phyloP scores from a whole-genome alignment of 2,888 invertebrate species.

The Cylloceria caligata region DNA sequence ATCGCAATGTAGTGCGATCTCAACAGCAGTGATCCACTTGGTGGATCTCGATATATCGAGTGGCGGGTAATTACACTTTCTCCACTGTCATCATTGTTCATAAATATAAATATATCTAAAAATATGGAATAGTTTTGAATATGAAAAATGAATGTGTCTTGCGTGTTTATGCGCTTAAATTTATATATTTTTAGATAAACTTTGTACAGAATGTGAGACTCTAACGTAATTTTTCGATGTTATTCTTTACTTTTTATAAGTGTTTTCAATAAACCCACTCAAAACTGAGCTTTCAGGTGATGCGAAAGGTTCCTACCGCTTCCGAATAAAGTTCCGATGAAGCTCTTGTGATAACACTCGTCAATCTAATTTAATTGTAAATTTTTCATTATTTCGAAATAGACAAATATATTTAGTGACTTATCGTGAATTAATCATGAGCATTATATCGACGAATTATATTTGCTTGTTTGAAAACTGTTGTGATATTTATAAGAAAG shows the following conservation, averaged over 20 bases:
- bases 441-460: no score
- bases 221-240: background rate
- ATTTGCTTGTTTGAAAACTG: background rate
- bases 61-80: background rate
- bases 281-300: background rate
- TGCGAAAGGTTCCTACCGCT: background rate
- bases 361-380: background rate
- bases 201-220: background rate
- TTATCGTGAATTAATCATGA: no score
- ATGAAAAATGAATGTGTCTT: background rate
- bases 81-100: constrained; percentile 14
- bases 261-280: background rate
- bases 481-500: background rate
- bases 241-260: background rate
- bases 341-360: background rate
- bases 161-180: background rate
- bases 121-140: background rate
- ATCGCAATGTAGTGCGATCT: background rate
- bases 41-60: background rate
- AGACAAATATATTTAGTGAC: no score
- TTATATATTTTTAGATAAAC: background rate
- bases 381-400: background rate
- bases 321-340: background rate
- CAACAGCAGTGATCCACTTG: background rate
- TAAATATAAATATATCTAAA: background rate